Conservation (phyloP, 2,113 vertebrate species). For the Cichladusa arquata region DNA sequence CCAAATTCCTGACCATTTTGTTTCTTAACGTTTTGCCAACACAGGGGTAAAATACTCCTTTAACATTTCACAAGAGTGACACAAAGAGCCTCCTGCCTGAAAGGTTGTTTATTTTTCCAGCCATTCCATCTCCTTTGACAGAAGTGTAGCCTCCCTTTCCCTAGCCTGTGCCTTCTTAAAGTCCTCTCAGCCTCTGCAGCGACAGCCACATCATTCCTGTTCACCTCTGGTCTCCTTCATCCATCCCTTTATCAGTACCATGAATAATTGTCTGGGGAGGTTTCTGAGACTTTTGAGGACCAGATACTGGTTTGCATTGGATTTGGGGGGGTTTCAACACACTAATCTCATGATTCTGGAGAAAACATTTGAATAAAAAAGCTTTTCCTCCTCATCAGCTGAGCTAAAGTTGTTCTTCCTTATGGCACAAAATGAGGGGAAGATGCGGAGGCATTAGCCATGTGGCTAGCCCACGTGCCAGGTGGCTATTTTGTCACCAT, state of each 20-base stretch:
- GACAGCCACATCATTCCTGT: background rate
- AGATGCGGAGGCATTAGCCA: background rate
- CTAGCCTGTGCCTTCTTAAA: background rate
- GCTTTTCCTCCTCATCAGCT: background rate
- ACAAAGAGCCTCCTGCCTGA: background rate
- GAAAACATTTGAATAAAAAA: background rate
- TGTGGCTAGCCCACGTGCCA: conserved; percentile 2
- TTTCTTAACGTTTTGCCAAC: background rate
- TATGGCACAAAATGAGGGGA: background rate
- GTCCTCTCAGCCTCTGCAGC: background rate
- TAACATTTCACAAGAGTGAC: background rate
- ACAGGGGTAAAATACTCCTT: background rate
- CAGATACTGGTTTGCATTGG: background rate
- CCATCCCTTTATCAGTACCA: background rate
- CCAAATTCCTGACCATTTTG: background rate
- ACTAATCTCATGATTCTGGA: background rate
- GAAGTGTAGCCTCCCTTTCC: background rate
- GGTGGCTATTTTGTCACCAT: background rate
- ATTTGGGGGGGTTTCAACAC: background rate
- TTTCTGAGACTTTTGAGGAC: background rate
- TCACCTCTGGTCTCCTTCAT: background rate
- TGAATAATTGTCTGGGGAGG: background rate
- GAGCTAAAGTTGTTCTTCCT: background rate
- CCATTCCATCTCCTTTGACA: background rate
- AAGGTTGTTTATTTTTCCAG: background rate